Conservation (phyloP, 2,113 vertebrate genomes). For the Butorides virescens region DNA sequence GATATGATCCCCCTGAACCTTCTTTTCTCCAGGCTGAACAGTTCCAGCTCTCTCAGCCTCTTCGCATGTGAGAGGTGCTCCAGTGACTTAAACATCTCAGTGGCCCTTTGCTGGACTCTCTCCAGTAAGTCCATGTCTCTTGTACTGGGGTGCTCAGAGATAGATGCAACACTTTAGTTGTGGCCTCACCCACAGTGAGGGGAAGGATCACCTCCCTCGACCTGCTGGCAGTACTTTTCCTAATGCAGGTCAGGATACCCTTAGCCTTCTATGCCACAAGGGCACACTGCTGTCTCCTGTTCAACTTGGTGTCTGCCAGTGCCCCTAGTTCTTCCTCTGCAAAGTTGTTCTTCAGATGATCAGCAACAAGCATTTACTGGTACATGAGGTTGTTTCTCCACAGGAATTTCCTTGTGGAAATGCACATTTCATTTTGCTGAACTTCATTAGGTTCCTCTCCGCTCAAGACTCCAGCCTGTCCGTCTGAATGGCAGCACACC, state of each 20-base stretch:
- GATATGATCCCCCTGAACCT: background rate
- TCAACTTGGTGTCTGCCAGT: background rate
- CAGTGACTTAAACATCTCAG: background rate
- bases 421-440: background rate
- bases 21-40: background rate
- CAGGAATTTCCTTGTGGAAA: background rate
- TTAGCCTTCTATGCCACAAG: background rate
- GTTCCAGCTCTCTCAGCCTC: background rate
- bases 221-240: background rate
- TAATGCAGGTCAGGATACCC: background rate
- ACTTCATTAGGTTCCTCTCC: background rate
- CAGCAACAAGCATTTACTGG: background rate
- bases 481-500: background rate
- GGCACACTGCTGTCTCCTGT: background rate
- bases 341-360: background rate
- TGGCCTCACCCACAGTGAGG: background rate
- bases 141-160: background rate
- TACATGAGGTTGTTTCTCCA: background rate
- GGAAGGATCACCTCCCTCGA: background rate
- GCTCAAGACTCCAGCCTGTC: background rate
- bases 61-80: background rate
- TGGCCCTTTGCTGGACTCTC: background rate
- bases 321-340: background rate
- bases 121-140: background rate
- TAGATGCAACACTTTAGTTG: background rate